phyloP scores from a whole-genome alignment of 2,888 invertebrate genomes.

The Eupithecia inturbata region DNA sequence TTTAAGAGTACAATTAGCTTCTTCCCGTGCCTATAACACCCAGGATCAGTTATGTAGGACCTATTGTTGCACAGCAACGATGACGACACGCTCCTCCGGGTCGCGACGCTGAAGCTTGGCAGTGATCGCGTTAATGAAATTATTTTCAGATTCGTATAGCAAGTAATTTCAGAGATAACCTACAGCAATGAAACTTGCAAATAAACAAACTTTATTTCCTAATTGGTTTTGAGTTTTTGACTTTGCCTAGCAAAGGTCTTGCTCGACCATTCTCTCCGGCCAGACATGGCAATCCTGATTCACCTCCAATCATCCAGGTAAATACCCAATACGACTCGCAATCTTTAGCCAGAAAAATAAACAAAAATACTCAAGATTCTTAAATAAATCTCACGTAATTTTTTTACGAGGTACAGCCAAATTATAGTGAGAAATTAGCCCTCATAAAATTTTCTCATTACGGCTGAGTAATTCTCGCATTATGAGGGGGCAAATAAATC shows the following conservation, averaged over 20 bases:
- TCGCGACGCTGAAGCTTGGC: no score
- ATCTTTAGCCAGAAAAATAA: not conserved
- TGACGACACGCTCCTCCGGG: no score
- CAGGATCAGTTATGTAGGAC: no score
- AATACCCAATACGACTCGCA: not conserved
- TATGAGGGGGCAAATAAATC: slow-evolving; percentile 30
- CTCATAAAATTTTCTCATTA: slow-evolving; percentile 22
- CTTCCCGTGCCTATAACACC: no score
- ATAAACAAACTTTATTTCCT: not conserved
- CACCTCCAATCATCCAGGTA: not conserved
- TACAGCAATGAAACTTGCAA: not conserved
- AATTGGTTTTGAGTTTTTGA: no score
- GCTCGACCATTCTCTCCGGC: not conserved
- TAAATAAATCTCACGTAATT: not conserved
- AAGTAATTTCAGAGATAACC: no score
- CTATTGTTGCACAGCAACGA: no score
- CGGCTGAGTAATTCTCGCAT: slow-evolving; percentile 21
- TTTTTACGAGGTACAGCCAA: not conserved
- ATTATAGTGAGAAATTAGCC: slow-evolving; percentile 2
- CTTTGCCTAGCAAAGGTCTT: not conserved
- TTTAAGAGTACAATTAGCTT: not conserved
- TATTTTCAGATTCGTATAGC: no score
- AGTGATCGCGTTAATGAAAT: no score
- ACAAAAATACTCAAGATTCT: not conserved
- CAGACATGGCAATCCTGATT: not conserved